phyloP scores from a whole-genome alignment of 1,140 invertebrate species.

The Lordiphosa mommai region DNA sequence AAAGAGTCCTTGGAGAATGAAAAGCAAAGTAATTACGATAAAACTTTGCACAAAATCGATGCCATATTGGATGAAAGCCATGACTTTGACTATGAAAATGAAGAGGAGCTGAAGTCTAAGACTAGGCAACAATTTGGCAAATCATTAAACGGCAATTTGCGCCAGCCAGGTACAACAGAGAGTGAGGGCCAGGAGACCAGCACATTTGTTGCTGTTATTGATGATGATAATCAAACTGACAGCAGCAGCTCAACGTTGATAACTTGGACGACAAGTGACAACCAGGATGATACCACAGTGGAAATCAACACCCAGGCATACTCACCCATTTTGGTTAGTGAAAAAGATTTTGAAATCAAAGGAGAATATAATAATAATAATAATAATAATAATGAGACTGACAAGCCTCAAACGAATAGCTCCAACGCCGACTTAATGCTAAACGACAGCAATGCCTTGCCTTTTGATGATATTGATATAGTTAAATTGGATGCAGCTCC shows the following conservation, averaged over 20 bases:
- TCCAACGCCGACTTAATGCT: constrained; percentile 54
- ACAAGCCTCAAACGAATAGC: constrained; percentile 58
- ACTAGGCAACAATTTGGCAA: constrained; percentile 70
- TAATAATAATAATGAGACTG: constrained; percentile 77
- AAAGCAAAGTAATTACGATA: constrained; percentile 42
- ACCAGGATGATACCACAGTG: constrained; percentile 64
- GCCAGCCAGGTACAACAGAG: constrained; percentile 54
- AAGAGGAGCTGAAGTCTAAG: constrained; percentile 11
- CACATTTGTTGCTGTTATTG: constrained; percentile 61
- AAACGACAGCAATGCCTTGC: constrained; percentile 48
- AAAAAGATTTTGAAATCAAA: constrained; percentile 78
- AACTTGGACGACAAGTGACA: constrained; percentile 26
- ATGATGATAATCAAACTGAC: constrained; percentile 78
- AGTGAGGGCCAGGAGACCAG: constrained; percentile 21
- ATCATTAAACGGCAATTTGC: constrained; percentile 77
- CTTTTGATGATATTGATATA: constrained; percentile 67
- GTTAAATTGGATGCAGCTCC: constrained; percentile 56
- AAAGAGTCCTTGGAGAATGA: constrained; percentile 1
- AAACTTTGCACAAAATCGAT: constrained; percentile 66
- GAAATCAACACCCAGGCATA: constrained; percentile 60
- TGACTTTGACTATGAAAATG: constrained; percentile 57
- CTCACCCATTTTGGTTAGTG: constrained; percentile 34
- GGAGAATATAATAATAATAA: constrained; percentile 42
- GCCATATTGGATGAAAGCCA: constrained; percentile 41
- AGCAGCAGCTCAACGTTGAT: constrained; percentile 40